These are phyloP conservation scores for Apeltes quadracus DNA, from an alignment of 2,113 vertebrate species.

Conservation along the genomic window DNA sequence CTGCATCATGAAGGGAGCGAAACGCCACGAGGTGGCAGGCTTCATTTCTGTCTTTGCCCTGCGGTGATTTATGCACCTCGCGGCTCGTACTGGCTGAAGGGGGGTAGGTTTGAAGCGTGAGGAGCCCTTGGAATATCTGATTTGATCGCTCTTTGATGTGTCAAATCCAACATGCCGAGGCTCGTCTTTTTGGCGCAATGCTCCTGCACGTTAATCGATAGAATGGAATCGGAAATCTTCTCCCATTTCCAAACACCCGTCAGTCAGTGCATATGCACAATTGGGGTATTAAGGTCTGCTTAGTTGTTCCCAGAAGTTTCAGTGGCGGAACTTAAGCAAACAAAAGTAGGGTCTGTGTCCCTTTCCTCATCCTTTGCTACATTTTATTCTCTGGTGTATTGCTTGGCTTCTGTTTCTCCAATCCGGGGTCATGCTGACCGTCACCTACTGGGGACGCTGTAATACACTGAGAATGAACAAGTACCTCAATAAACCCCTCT, in stretches of 20 bases:
- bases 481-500: neutral
- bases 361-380: neutral
- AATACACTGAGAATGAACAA: neutral
- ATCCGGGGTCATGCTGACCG: neutral
- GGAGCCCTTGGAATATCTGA: conserved; percentile 25
- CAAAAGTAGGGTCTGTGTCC: neutral
- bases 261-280: neutral
- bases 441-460: neutral
- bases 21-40: conserved; percentile 37
- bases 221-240: neutral
- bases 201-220: conserved; percentile 7
- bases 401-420: neutral
- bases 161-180: neutral
- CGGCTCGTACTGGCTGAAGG: conserved; percentile 10
- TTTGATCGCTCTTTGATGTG: conserved; percentile 30
- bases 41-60: conserved; percentile 39
- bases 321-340: neutral
- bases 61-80: conserved; percentile 35
- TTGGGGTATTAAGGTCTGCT: conserved; percentile 7
- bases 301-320: neutral
- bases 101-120: conserved; percentile 25
- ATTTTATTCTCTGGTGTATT: neutral
- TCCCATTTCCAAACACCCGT: neutral
- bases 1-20: conserved; percentile 43
- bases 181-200: neutral